Evolutionary conservation across 2,888 invertebrate genomes (phyloP), one percentile per base, ranked within the genome.

Genomic region (Drosophila buzzatii): DNA sequence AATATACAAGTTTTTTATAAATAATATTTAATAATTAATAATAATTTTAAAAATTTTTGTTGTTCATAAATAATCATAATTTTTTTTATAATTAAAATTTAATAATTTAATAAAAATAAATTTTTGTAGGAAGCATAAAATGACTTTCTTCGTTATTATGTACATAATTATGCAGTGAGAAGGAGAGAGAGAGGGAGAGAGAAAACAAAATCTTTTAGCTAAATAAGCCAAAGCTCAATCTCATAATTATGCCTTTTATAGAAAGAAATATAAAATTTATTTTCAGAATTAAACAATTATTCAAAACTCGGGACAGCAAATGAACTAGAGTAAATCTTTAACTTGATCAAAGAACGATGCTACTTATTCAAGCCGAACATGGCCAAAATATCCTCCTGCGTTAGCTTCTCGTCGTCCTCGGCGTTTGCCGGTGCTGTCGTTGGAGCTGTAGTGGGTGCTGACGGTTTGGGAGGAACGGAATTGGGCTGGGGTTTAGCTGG

Each of bases 371-470:
- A 20, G 1, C 80, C 85, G 16, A 87, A 60, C 39, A 90, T 89
- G 1, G 79, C 52, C 5, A 89, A 2, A 27, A 86, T 51, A 18
- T 90, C 90, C 10, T 86, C 84, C 35, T 77, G 79, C 60, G 87
- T 87, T 10, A 90, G 37, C 0, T 75, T 72, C 0, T 75, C 71
- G 0, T 72, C 82, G 6, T 45, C 37, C 3, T 9, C 41, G 37
- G 64, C 44, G 39, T 31, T 41, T 2, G 47, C 20, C 2, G 42
- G 16, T 0, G 62, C 42, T 12, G 59, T 14, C 2, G 42, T 31
- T 1, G 56, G 3, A n/a, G n/a, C 9, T 5, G 37, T 6, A 6
- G 39, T 5, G 2, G 52, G 20, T 6, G 20, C 12, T 8, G 52
- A 14, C 41, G 41, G 8, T 2, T 41, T 41, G 35, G 52, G 20